Conservation (phyloP, 2,888 invertebrate species). For the Synergus japonicus region DNA sequence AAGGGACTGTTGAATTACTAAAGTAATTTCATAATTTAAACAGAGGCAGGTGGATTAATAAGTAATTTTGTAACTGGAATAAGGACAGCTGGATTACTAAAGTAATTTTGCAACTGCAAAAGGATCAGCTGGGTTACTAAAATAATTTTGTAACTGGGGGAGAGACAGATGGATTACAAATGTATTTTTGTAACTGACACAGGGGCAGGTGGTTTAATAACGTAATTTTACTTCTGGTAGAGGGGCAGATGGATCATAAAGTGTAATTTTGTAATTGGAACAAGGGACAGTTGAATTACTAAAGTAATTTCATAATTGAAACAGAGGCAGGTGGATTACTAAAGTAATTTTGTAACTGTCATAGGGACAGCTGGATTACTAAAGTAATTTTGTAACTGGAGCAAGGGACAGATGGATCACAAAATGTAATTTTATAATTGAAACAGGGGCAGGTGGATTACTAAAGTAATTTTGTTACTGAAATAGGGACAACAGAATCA, state of each 20-base stretch:
- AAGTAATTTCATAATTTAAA: too few species aligned
- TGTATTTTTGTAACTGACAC: not conserved
- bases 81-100: not conserved
- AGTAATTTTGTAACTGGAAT: not conserved
- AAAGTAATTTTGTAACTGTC: not conserved
- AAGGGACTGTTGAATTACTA: too few species aligned
- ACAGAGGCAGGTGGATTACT: too few species aligned
- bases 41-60: too few species aligned
- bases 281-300: too few species aligned
- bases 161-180: not conserved
- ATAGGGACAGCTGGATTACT: too few species aligned
- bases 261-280: not conserved
- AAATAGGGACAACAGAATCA: not conserved
- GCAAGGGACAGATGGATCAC: too few species aligned
- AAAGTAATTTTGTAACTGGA: too few species aligned
- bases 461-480: not conserved
- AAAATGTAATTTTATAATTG: too few species aligned
- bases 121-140: not conserved
- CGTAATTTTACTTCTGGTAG: too few species aligned
- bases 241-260: not conserved
- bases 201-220: not conserved
- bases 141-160: not conserved
- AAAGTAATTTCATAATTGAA: too few species aligned
- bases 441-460: too few species aligned
- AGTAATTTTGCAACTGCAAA: not conserved